Evolutionary conservation across 2,113 vertebrate species (phyloP), one percentile per base, ranked within the genome.

Genomic region (Rafetus swinhoei): DNA sequence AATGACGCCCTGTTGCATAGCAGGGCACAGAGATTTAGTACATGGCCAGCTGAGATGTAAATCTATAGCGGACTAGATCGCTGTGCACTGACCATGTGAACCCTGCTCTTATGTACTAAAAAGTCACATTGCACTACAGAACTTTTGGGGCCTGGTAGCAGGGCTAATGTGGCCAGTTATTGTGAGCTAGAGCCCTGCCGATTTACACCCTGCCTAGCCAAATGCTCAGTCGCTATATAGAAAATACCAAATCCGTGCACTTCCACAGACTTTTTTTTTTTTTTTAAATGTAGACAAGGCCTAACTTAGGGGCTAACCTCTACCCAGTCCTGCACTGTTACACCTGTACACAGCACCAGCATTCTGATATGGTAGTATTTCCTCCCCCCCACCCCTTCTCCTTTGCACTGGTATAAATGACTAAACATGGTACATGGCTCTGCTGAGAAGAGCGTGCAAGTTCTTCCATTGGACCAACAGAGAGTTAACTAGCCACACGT

Each of bases 261-360:
- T 27, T 12, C 52, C 52, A 35, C 59, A 60, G n/a, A 62, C 13
- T 22, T 1, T 35, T 88, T 93, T 82, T 79, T 84, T 50, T 35
- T 88, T 93, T 82, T 79, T 84, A 39, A 35, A 27, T 0, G 1
- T 0, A 1, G 54, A 16, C n/a, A 50, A 89, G 62, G 45, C 54
- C 29, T 62, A 24, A 1, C 21, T 77, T 84, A 25, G 50, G 22
- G 65, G 54, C 50, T 32, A 35, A 3, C 12, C 56, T 79, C 0
- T 16, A 24, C 19, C 35, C 35, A 3, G 19, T 35, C 10, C 9
- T 22, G 35, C 35, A 22, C 69, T 3, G 11, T 39, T 15, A 74
- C 35, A 74, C 69, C 10, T n/a, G 35, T 74, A 16, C 69, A 74
- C 39, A 22, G 4, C 9, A 16, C 19, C 39, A 74, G 69, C n/a